These are phyloP conservation scores for Gorsachius goisagi DNA, from an alignment of 2,113 vertebrate species.

Conservation along the genomic window DNA sequence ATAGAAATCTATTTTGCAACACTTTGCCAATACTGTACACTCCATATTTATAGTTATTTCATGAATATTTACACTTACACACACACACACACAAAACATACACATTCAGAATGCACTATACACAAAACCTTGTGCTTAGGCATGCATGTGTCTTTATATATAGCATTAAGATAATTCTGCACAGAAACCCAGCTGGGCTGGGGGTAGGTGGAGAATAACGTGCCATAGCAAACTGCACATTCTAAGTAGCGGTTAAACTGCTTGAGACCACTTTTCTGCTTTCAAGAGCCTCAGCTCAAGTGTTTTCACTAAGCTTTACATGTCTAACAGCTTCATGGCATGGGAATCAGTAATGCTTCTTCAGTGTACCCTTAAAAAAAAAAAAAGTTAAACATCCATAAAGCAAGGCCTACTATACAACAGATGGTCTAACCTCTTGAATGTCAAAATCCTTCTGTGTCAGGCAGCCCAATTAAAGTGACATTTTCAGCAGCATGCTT, in stretches of 20 bases:
- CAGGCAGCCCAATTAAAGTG: slow-evolving; percentile 55
- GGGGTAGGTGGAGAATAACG: not conserved
- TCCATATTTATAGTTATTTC: not conserved
- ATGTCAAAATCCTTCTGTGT: slow-evolving; percentile 41
- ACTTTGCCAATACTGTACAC: not conserved
- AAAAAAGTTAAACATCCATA: slow-evolving; percentile 17
- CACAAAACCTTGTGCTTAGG: not conserved
- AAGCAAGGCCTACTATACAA: slow-evolving; percentile 10
- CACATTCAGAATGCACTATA: not conserved
- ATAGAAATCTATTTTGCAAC: not conserved
- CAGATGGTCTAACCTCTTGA: slow-evolving; percentile 57
- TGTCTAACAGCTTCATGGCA: slow-evolving; percentile 41
- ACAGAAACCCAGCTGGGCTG: slow-evolving; percentile 18
- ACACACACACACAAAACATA: not conserved
- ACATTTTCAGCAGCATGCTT: slow-evolving; percentile 40
- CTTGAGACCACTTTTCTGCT: slow-evolving; percentile 58
- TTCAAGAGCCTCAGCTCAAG: slow-evolving; percentile 54
- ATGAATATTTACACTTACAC: not conserved
- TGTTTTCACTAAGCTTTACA: slow-evolving; percentile 50
- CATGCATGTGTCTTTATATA: not conserved
- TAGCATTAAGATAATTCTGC: not conserved
- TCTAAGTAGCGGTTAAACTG: slow-evolving; percentile 35
- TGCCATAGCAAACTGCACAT: slow-evolving; percentile 4
- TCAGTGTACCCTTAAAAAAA: slow-evolving; percentile 8
- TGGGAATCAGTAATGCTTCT: slow-evolving; percentile 42